Conservation (phyloP, 2,113 vertebrate genomes). For the Trichechus manatus region DNA sequence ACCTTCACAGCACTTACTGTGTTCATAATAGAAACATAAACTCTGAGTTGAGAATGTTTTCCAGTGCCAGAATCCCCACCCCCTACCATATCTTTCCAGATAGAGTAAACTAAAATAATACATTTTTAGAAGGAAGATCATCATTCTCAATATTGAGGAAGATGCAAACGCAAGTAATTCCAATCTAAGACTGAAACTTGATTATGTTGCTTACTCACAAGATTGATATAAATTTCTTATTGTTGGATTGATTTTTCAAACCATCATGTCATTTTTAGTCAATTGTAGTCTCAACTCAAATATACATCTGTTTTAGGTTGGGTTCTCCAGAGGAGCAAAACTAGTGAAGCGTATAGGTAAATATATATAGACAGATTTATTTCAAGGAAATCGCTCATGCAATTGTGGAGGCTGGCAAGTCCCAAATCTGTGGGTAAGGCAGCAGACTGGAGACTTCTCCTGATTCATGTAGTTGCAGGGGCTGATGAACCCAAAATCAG, state of each 20-base stretch:
- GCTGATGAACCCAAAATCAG: neutral
- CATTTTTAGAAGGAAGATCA: neutral
- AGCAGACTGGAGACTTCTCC: neutral
- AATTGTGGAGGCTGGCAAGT: neutral
- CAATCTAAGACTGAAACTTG: neutral
- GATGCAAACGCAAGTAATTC: neutral
- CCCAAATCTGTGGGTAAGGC: neutral
- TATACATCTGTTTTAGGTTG: neutral
- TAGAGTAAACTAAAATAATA: neutral
- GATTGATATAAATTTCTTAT: neutral
- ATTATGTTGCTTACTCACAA: neutral
- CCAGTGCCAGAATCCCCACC: neutral
- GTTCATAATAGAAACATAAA: neutral
- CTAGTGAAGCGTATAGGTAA: neutral
- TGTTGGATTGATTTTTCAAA: neutral
- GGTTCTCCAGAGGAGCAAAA: neutral
- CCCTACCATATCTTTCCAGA: neutral
- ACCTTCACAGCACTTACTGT: neutral
- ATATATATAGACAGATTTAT: no score
- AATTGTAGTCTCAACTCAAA: neutral
- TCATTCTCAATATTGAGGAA: neutral
- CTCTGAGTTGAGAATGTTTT: neutral
- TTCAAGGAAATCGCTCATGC: neutral
- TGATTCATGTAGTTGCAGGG: neutral
- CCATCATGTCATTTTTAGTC: neutral